A percentile compares a stretch with the other conserved stretches of the same genome.
These are phyloP conservation scores for Drosophila pullipes DNA, from an alignment of 2,888 invertebrate genomes.

Conservation along the genomic window DNA sequence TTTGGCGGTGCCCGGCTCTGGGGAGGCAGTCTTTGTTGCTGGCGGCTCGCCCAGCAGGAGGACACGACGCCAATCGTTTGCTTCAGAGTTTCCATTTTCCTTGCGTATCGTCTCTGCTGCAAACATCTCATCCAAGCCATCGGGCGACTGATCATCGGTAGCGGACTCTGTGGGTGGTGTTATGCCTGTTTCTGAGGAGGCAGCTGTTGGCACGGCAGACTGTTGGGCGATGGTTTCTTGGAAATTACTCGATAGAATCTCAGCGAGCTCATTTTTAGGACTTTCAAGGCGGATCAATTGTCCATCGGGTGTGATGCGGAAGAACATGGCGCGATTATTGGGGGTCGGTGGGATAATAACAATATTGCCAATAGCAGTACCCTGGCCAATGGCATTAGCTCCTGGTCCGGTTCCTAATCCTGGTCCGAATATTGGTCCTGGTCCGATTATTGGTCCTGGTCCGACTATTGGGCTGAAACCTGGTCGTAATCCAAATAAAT, in stretches of 20 bases:
- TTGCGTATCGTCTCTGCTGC: constrained; percentile 35
- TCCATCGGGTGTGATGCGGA: constrained; percentile 66
- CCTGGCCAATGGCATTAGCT: constrained; percentile 5
- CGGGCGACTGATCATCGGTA: constrained; percentile 37
- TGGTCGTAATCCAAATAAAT: background rate
- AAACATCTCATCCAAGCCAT: constrained; percentile 56
- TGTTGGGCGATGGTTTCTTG: constrained; percentile 41
- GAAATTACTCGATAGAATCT: constrained; percentile 37
- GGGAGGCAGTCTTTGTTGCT: constrained; percentile 1
- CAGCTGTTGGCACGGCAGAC: constrained; percentile 42
- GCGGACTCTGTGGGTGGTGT: constrained; percentile 50
- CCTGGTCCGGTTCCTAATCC: background rate
- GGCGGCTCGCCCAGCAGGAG: constrained; percentile 67
- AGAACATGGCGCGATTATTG: constrained; percentile 54
- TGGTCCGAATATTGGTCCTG: background rate
- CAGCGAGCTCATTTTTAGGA: constrained; percentile 44
- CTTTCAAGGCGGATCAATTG: constrained; percentile 58
- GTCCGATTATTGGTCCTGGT: background rate
- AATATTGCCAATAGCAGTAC: constrained; percentile 60
- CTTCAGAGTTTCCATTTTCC: constrained; percentile 58
- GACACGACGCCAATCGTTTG: constrained; percentile 69
- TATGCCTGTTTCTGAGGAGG: constrained; percentile 42
- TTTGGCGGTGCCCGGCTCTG: constrained; percentile 32
- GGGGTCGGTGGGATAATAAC: constrained; percentile 57
- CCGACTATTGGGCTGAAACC: background rate